Base-by-base conservation (phyloP, 2,888 invertebrate species). In the Altica lythri region DNA sequence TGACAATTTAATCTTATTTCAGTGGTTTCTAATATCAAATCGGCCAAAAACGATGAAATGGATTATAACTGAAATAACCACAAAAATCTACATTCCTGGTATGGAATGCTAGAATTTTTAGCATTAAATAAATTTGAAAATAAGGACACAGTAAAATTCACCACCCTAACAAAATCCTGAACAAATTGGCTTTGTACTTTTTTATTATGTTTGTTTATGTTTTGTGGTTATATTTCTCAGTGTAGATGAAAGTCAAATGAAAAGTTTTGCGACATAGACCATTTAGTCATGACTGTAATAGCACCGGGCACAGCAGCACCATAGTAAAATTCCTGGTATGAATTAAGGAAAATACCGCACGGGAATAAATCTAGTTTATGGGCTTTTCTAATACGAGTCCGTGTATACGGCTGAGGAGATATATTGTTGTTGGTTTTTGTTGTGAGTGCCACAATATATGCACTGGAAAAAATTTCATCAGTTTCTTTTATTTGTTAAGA, bases 301-400 rank as follows among this genome's bases (percentile, higher is more conserved):
- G 19, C 38, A 18, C 17, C 22, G 9, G 3, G 19, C 13, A 12
- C 29, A n/a, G 5, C n/a, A 29, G 4, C 30, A 12, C 19, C 10
- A 37, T 37, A 38, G 38, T 18, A 38, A 38, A 38, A 38, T 38
- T 38, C 38, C 38, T 38, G 38, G 38, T 38, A 38, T 38, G 38
- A 38, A 38, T 38, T 38, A 38, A 38, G 38, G 38, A 38, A 38
- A 38, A 19, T 38, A 38, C 38, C 38, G 19, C 18, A 38, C 38
- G 8, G 6, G 38, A 18, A 38, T 38, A 38, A 38, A 38, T 38
- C 38, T 38, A 18, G 9, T 38, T 38, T 38, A 38, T 38, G 19
- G 38, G 8, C 38, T 38, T 22, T 38, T 38, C 18, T 19, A 38
- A 38, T 38, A 38, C 38, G 19, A 38, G 38, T 18, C 18, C 2